Evolutionary conservation across 2,797 vertebrate species (phyloP), one percentile per base, ranked within the genome.

Genomic region (Cottoperca gobio): DNA sequence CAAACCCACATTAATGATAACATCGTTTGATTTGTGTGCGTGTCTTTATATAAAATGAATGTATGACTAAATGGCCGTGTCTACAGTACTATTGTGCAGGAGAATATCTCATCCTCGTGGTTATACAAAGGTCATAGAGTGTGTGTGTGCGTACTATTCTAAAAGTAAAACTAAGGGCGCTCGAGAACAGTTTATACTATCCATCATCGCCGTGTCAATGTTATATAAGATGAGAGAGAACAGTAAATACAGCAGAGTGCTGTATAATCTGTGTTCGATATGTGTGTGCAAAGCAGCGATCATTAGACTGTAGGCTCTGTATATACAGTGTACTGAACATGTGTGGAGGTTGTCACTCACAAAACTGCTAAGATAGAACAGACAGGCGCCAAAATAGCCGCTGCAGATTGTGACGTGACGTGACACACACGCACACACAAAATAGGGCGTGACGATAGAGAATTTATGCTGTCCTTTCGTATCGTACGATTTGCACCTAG

Each of bases 1-100:
- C 70, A 79, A 79, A 82, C 68, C 50, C 82, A 76, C 79, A 24
- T 49, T 50, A 31, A 74, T 62, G 79, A 82, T 73, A 76, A n/a
- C 68, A 52, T 54, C 57, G 67, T 87, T 75, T 81, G 59, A 65
- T 54, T 31, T 68, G 66, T 65, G 52, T 76, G 48, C 55, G 55
- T 55, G 55, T 61, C 1, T 48, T 31, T 42, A 35, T 70, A 60
- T 79, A 66, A 78, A 76, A 81, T 53, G 13, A 81, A 84, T 65
- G 81, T 28, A 71, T 72, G 76, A 78, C 58, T 70, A 85, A 81
- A 70, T 60, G 42, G 7, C 39, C 4, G 1, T 16, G 66, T 62
- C 62, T 52, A 35, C 40, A 74, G 53, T 10, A 2, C 50, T 65
- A 61, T 50, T 48, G 52, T 55, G 71, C 58, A 50, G 40, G 58